Evolutionary conservation across 2,113 vertebrate genomes (phyloP), one percentile per base, ranked within the genome.

Genomic region (Spea bombifrons): DNA sequence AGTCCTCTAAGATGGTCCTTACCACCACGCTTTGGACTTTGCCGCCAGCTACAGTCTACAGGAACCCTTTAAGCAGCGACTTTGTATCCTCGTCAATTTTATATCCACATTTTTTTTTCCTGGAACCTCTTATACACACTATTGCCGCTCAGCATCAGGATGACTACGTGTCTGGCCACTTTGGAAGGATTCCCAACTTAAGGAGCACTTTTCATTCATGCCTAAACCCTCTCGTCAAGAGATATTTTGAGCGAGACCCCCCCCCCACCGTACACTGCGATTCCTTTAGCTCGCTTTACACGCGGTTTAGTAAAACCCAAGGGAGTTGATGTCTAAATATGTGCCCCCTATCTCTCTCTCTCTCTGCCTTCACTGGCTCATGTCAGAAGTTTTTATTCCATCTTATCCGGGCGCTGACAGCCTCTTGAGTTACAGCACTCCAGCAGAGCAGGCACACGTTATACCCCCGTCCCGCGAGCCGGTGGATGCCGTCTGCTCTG

Each of bases 341-440:
- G 46, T 17, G 6, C 66, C 46, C 2, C 30, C 30, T 30, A 30
- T 30, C 30, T 30, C 30, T 30, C 30, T 30, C 30, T 53, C 53
- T 76, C 63, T 53, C 4, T n/a, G 55, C 17, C 3, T 46, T 8
- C 3, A 13, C 69, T 79, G 77, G 61, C 52, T 73, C 69, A 46
- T 57, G 17, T 73, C 67, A 15, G 8, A 59, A 63, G 15, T 43
- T 52, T 64, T 55, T 46, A 72, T 72, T 66, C 69, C 48, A 10
- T 1, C 69, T 71, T 80, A 67, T 73, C 71, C n/a, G 4, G 63
- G 70, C 15, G 77, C 64, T 73, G 77, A 80, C 71, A 73, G 63
- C 15, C 44, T 8, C 76, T 78, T 30, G 5, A 53, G 17, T 65
- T 52, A 15, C 13, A 55, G 50, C 16, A 46, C 13, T 17, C 16